Percentiles rank a stretch among this genome's conserved stretches.
These are phyloP conservation scores for Champsocephalus esox DNA, from an alignment of 2,797 vertebrate species.

Conservation along the genomic window DNA sequence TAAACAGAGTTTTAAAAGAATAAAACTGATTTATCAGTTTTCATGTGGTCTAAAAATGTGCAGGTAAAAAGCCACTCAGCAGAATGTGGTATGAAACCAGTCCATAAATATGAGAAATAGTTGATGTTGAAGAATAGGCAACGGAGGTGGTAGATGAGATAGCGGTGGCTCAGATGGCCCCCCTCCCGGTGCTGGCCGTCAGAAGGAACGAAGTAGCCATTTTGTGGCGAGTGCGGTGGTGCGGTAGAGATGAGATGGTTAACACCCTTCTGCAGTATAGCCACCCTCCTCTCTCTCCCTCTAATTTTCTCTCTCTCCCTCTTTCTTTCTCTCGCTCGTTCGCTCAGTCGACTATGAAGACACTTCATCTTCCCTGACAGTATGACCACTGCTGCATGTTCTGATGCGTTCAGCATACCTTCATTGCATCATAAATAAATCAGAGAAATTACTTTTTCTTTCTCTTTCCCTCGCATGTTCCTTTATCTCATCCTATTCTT, in stretches of 20 bases:
- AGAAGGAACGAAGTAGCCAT: constrained; percentile 82
- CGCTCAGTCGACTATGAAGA: constrained; percentile 93
- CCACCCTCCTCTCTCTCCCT: constrained; percentile 74
- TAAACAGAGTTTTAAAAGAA: constrained; percentile 41
- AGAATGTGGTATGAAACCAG: constrained; percentile 57
- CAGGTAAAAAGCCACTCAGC: constrained; percentile 60
- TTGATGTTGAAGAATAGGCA: constrained; percentile 71
- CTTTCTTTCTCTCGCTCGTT: constrained; percentile 77
- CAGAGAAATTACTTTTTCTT: constrained; percentile 94
- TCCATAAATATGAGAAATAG: constrained; percentile 76
- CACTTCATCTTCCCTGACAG: constrained; percentile 97
- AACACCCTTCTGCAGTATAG: constrained; percentile 85
- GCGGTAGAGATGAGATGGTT: constrained; percentile 90
- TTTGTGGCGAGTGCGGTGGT: constrained; percentile 82
- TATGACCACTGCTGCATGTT: constrained; percentile 97
- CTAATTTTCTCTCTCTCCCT: constrained; percentile 75
- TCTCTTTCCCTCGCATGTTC: constrained; percentile 76
- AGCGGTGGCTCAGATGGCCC: constrained; percentile 61
- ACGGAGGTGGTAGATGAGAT: constrained; percentile 74
- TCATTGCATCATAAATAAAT: constrained; percentile 99
- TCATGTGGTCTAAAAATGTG: constrained; percentile 49
- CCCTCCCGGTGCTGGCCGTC: constrained; percentile 64
- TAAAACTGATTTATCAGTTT: constrained; percentile 49
- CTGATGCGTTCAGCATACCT: constrained; percentile 96
- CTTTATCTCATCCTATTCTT: constrained; percentile 70